Evolutionary conservation across 2,113 vertebrate genomes (phyloP), one percentile per base, ranked within the genome.

Genomic region (Rhegmatorhina hoffmannsi): DNA sequence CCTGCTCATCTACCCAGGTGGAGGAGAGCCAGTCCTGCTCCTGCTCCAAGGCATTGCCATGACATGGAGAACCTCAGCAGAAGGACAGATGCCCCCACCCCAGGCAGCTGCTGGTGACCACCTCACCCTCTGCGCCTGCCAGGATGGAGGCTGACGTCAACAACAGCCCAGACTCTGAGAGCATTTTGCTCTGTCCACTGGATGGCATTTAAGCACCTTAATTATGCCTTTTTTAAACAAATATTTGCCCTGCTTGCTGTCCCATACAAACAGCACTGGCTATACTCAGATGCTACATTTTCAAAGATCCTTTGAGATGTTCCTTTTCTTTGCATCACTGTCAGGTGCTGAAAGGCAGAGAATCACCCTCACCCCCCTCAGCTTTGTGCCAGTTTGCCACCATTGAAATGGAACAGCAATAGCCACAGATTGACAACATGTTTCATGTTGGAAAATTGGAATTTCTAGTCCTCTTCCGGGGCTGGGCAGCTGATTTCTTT

Each of bases 181-280:
- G 9, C 0, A 0, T 25, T 64, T 79, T 4, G 0, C 36, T 28
- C 67, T 46, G 25, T 4, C n/a, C 56, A 13, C n/a, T 56, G n/a
- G n/a, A 47, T 6, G 7, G 44, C 47, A 72, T 33, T 26, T 4
- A 56, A 59, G 8, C 15, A 74, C 21, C 13, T 28, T 62, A 29
- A 40, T 7, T 28, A 12, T 26, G n/a, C 17, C 11, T 46, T 47
- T 47, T 60, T 2, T 21, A 6, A 13, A 2, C 6, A 0, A 84
- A 20, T 66, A 50, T 20, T 63, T 58, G 8, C 36, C 50, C 23
- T 33, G 10, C 34, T 85, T 50, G 25, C 33, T 90, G 2, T 38
- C 66, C 50, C 76, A 24, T 40, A 67, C 12, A 50, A 90, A 36
- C 29, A 36, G 21, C 34, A 10, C 31, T 31, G 58, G 24, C 44